These are phyloP conservation scores for Hirtodrosophila duncani DNA, from an alignment of 2,888 invertebrate species.

Conservation along the genomic window DNA sequence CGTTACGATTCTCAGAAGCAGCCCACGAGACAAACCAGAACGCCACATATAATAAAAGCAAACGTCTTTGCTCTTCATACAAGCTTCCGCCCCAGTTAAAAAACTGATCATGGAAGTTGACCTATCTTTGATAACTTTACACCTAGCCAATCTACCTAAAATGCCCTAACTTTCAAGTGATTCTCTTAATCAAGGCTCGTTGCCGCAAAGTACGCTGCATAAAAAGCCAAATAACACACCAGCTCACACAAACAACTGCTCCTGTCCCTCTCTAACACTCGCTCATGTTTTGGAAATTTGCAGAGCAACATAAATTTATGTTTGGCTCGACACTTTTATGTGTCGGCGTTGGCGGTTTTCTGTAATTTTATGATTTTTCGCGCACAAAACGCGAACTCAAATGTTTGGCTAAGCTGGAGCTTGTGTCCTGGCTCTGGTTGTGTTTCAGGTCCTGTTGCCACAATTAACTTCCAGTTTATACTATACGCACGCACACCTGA, in stretches of 20 bases:
- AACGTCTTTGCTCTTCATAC: too few species aligned
- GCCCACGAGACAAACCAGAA: too few species aligned
- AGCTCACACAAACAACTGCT: neutral
- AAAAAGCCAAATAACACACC: slow-evolving; percentile 8
- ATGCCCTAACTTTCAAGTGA: slow-evolving; percentile 23
- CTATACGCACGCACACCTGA: slow-evolving; percentile 14
- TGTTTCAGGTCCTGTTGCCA: too few species aligned
- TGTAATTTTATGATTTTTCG: slow-evolving; percentile 34
- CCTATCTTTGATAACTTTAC: too few species aligned
- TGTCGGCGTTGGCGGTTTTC: slow-evolving; percentile 48
- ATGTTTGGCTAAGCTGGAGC: slow-evolving; percentile 43
- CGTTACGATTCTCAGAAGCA: too few species aligned
- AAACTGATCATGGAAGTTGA: too few species aligned
- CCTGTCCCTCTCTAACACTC: neutral
- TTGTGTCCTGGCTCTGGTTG: slow-evolving; percentile 43
- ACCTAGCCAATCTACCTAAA: too few species aligned
- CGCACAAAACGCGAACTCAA: slow-evolving; percentile 26
- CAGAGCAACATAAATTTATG: slow-evolving; percentile 55
- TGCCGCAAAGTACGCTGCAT: slow-evolving; percentile 19
- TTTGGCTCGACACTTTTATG: slow-evolving; percentile 50
- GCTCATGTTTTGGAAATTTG: slow-evolving; percentile 22
- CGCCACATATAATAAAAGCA: too few species aligned
- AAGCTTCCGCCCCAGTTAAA: too few species aligned
- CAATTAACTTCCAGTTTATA: slow-evolving; percentile 19
- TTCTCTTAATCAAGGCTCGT: slow-evolving; percentile 35